Base-by-base conservation (phyloP, 1,140 invertebrate species). In the Elysia chlorotica region DNA sequence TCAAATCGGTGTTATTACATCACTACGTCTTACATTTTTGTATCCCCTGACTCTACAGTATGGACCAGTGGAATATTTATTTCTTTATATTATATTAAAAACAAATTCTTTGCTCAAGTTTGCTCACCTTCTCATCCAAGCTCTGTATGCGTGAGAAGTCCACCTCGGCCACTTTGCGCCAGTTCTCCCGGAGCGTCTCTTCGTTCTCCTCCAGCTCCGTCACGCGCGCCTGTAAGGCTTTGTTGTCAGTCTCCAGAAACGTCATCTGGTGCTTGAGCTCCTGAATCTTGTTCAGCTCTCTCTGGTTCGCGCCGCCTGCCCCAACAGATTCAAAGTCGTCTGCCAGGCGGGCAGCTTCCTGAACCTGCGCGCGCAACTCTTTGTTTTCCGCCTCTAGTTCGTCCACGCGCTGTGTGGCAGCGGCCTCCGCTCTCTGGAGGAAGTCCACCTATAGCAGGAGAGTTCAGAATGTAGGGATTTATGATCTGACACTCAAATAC, bases 171-270 rank as follows among this genome's bases (percentile, higher is more conserved):
- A 82, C 82, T 61, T 79, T 77, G 30, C 78, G 74, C 84, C 82
- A 84, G 74, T 85, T 84, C n/a, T 81, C 80, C 56, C 77, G 78
- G 35, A 83, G 61, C 19, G 78, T 80, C 71, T 80, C 77, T 65
- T 85, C 82, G 71, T 81, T 81, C 70, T 84, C 82, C 57, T 83
- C 82, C 41, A 84, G 73, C 67, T 85, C 83, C 0, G 76, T 70
- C 10, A 83, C 68, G 61, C 79, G 80, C 14, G 73, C 75, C 2
- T 61, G 71, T 17, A 85, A 61, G 21, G 68, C 63, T 38, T 79
- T 71, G 73, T 83, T 84, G 63, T 81, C 79, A n/a, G 73, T 72
- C 71, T 82, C 72, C 17, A 81, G 56, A 35, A 71, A 70, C 14
- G 67, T 73, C 0, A 83, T 74, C 65, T 77, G 78, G 23, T 79